Base-by-base conservation (phyloP, 1,140 invertebrate genomes). In the Uloborus diversus region DNA sequence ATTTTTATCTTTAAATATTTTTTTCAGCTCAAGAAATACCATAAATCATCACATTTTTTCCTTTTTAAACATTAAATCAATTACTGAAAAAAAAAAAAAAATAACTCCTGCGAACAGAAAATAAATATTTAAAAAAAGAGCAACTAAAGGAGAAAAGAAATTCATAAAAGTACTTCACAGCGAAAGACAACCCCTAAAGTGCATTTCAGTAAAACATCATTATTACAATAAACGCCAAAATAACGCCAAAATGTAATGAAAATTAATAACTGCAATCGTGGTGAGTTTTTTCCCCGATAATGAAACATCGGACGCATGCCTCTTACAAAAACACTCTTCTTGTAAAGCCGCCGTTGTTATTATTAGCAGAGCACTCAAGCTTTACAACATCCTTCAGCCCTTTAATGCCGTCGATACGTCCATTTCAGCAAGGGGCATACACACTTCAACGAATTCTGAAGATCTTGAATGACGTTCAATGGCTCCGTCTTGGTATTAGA, bases 201-300 rank as follows among this genome's bases (percentile, higher is more conserved):
- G 37, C 20, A 32, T 35, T 65, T 17, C 33, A 37, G 42, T 66
- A 70, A 70, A 56, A 56, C 49, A 70, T 70, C 66, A 70, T 70
- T 70, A 70, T 70, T 70, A 17, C 49, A 70, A 70, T 70, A 70
- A 70, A 70, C 66, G 51, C 66, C 51, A 66, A 49, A 70, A 30
- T 35, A n/a, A n/a, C n/a, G n/a, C n/a, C n/a, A n/a, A n/a, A n/a
- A n/a, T n/a, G n/a, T 70, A 70, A 70, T 70, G 49, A 70, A 70
- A 70, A 70, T 70, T 70, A 70, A 56, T 70, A 70, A 70, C 66
- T 20, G 14, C 28, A 7, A 23, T 56, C 51, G 9, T 35, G 17
- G 4, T 11, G 33, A 33, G 49, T 70, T 70, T 70, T 70, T 70
- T 33, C 17, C 14, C 42, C 30, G 23, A 20, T 23, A 30, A 28